Conservation (phyloP, 1,140 invertebrate species). For the Lysiphlebus fabarum region DNA sequence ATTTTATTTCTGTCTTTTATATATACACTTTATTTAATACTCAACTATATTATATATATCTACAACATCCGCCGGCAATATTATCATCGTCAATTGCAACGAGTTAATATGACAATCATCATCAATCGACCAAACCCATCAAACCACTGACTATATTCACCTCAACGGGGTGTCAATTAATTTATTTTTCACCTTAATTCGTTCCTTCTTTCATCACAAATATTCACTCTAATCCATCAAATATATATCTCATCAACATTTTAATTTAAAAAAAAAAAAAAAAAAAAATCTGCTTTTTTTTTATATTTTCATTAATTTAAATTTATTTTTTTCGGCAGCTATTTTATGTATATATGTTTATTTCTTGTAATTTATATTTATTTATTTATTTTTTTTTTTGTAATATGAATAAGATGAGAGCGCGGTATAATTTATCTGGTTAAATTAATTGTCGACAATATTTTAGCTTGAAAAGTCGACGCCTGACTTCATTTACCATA, state of each 20-base stretch:
- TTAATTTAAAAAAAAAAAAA: not conserved
- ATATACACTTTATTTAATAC: constrained; percentile 32
- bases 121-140: constrained; percentile 36
- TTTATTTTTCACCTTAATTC: constrained; percentile 22
- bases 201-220: constrained; percentile 2
- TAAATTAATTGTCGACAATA: constrained; percentile 33
- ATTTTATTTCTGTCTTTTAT: constrained; percentile 2
- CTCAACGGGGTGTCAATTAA: constrained; percentile 41
- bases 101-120: constrained; percentile 45
- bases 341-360: too few relatives aligned
- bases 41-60: constrained; percentile 7
- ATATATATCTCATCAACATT: not conserved
- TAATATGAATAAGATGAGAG: not conserved
- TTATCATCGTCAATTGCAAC: constrained; percentile 32
- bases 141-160: constrained; percentile 27
- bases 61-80: too few relatives aligned
- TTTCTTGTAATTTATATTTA: too few relatives aligned
- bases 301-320: not conserved
- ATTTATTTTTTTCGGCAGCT: not conserved
- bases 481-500: constrained; percentile 29
- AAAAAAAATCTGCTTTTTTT: constrained; percentile 16
- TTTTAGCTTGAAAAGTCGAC: constrained; percentile 33
- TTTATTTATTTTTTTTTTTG: too few relatives aligned
- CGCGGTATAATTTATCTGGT: constrained; percentile 27
- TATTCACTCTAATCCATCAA: not conserved